Evolutionary conservation across 2,888 invertebrate genomes (phyloP).

Genomic region (Rotaria macrura): DNA sequence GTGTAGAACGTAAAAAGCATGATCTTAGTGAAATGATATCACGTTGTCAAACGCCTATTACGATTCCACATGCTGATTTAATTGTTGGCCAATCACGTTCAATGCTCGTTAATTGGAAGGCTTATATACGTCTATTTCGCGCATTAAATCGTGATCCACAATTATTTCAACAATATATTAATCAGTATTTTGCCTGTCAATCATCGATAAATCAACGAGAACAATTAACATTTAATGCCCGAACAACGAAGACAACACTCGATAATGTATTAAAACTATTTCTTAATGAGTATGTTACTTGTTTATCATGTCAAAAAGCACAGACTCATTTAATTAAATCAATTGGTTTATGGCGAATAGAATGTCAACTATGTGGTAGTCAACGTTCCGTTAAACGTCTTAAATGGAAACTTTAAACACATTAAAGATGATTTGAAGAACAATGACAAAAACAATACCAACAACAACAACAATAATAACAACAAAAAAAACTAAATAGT

Average conservation of each 20-base stretch:
- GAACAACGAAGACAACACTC: neutral
- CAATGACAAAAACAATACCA: neutral
- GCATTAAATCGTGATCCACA: neutral
- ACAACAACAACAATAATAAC: too few relatives aligned
- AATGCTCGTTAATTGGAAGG: neutral
- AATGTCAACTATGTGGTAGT: slow-evolving; percentile 21
- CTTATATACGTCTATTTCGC: neutral
- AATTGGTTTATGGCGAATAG: neutral
- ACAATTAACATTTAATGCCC: neutral
- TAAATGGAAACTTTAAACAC: neutral
- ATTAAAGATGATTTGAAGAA: neutral
- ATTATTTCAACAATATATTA: slow-evolving; percentile 9
- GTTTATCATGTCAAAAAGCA: neutral
- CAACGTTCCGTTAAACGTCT: neutral
- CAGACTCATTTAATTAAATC: neutral
- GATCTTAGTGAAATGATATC: neutral
- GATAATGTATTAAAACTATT: neutral
- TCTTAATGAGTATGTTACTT: neutral
- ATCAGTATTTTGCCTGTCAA: neutral
- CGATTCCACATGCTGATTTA: neutral
- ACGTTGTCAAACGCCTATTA: neutral
- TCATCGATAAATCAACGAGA: neutral
- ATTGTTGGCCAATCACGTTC: neutral
- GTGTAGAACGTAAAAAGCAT: neutral
- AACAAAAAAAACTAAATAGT: too few relatives aligned